These are phyloP conservation scores for Ericerus pela DNA, from an alignment of 1,140 invertebrate species.

Conservation along the genomic window DNA sequence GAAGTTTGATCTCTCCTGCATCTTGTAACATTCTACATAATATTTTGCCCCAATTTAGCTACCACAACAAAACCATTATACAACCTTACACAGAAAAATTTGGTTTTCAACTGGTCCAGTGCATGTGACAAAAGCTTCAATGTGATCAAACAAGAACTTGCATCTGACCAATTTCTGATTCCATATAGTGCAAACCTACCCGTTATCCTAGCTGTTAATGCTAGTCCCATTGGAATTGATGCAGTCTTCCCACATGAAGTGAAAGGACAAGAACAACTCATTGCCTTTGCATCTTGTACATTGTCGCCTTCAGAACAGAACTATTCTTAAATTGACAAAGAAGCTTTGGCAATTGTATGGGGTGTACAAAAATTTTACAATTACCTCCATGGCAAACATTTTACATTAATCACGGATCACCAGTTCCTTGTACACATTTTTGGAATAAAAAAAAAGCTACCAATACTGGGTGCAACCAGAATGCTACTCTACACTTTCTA, in stretches of 20 bases:
- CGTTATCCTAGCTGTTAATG: constrained; percentile 34
- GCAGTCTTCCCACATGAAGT: constrained; percentile 32
- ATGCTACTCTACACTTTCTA: constrained; percentile 14
- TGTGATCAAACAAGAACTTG: constrained; percentile 28
- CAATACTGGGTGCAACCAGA: not conserved
- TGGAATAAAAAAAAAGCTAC: constrained; percentile 11
- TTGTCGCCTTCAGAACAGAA: constrained; percentile 25
- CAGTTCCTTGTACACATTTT: constrained; percentile 8
- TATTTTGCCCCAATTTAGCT: constrained; percentile 22
- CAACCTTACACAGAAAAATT: constrained; percentile 10
- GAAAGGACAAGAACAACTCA: constrained; percentile 30
- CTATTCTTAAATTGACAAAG: constrained; percentile 33
- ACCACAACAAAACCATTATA: constrained; percentile 16
- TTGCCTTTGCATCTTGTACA: constrained; percentile 32
- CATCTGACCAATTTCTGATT: constrained; percentile 16
- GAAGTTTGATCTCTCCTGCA: constrained; percentile 25
- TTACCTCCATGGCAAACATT: constrained; percentile 16
- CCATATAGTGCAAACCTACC: constrained; percentile 29
- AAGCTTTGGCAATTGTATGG: constrained; percentile 32
- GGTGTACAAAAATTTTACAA: constrained; percentile 30
- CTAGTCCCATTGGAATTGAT: constrained; percentile 33
- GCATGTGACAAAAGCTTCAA: constrained; percentile 27
- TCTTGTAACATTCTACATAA: constrained; percentile 27
- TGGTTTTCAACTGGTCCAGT: constrained; percentile 19
- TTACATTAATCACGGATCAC: constrained; percentile 7